Percentiles rank a stretch among this genome's conserved stretches.
Evolutionary conservation across 1,140 invertebrate species (phyloP).

Genomic region (Fopius arisanus): DNA sequence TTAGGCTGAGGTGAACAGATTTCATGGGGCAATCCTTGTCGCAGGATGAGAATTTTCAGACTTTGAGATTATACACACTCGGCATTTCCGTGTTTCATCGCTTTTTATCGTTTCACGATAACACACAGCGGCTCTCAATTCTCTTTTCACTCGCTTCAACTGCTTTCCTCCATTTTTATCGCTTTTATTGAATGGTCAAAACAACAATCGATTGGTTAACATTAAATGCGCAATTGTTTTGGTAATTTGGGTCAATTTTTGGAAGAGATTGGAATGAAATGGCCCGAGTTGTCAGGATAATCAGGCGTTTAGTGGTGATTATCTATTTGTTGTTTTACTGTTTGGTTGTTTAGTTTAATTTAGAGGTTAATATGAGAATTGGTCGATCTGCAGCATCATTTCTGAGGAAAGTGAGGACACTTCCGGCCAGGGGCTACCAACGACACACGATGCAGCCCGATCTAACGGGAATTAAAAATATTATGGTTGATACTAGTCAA

Average conservation of each 20-base stretch:
- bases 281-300: too few relatives aligned
- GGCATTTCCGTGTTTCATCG: conserved; percentile 24
- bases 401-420: conserved; percentile 50
- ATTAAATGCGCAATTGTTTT: conserved; percentile 3
- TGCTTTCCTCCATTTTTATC: neutral
- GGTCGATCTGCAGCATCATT: conserved; percentile 48
- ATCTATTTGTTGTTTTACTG: too few relatives aligned
- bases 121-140: conserved; percentile 34
- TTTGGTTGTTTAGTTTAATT: neutral
- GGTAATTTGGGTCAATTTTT: neutral
- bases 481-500: conserved; percentile 38
- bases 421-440: conserved; percentile 44
- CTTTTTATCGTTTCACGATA: conserved; percentile 25
- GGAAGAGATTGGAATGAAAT: neutral
- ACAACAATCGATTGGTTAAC: neutral
- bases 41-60: conserved; percentile 18
- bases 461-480: conserved; percentile 33
- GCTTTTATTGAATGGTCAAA: neutral
- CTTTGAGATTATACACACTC: conserved; percentile 13
- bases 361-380: neutral
- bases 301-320: too few relatives aligned
- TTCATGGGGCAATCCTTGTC: neutral
- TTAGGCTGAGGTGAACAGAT: too few relatives aligned
- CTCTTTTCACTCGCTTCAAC: neutral
- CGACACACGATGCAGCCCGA: conserved; percentile 50